Evolutionary conservation across 2,113 vertebrate genomes (phyloP).

Genomic region (Pitta sordida): DNA sequence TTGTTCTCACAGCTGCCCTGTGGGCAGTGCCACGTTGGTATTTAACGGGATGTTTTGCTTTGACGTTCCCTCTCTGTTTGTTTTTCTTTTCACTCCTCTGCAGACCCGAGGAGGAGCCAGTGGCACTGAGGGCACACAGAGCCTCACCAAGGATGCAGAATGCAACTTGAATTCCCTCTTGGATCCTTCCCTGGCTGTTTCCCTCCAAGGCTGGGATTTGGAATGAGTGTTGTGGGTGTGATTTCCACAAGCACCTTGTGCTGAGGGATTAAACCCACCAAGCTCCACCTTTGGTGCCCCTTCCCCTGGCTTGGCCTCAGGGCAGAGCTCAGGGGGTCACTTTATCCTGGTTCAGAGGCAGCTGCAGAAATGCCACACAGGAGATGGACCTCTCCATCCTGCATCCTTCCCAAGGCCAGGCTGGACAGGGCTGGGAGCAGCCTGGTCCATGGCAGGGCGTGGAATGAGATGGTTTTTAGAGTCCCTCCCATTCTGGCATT

Average conservation of each 20-base stretch:
- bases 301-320: not conserved
- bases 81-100: not conserved
- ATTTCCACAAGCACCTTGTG: not conserved
- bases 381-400: not conserved
- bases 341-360: not conserved
- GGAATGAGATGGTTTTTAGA: too few relatives aligned
- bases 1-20: not conserved
- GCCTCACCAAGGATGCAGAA: not conserved
- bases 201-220: not conserved
- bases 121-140: fast-evolving
- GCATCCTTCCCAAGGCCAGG: not conserved
- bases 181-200: not conserved
- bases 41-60: not conserved
- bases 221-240: not conserved
- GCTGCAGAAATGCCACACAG: fast-evolving
- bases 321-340: not conserved
- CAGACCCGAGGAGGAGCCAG: not conserved
- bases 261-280: not conserved
- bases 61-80: not conserved
- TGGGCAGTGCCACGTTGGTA: not conserved
- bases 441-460: too few relatives aligned
- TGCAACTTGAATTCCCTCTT: not conserved
- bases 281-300: not conserved
- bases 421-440: too few relatives aligned
- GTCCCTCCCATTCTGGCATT: too few relatives aligned